Base-by-base conservation (phyloP, 2,113 vertebrate genomes). In the Ciconia stormi region DNA sequence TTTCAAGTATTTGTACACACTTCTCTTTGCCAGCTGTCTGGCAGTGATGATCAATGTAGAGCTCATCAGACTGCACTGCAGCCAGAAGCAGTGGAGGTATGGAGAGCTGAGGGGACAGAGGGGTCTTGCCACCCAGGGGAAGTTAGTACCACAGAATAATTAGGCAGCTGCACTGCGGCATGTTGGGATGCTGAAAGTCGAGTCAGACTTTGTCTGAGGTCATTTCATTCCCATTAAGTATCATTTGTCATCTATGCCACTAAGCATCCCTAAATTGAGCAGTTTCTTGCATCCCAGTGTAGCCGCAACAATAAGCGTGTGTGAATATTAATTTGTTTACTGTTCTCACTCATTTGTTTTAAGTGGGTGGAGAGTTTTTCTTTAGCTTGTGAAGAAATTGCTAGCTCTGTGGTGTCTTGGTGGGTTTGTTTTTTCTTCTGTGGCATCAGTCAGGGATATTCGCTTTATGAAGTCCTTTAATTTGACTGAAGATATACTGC, bases 381-480 rank as follows among this genome's bases (percentile, higher is more conserved):
- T 82, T 81, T 29, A 59, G 40, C 38, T 82, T 3, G 0, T 82
- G 66, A 85, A 85, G 66, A 76, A 96, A 79, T 74, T 72, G 49
- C 46, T 61, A 42, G 56, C 29, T 87, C 67, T 90, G 80, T 47
- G 62, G 76, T 50, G 80, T 92, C 32, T 89, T 65, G 17, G 21
- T 26, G 52, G 47, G 19, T 61, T 95, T 82, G 14, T 20, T 71
- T 94, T 80, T 95, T 63, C 20, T 91, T 47, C 56, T 82, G 53
- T 87, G 84, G 78, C 53, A 46, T 91, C 81, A 91, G 40, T 91
- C 87, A 79, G 89, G 78, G 91, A 89, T 95, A 90, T 70, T 89
- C 81, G 27, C 46, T 95, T 95, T 82, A 82, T 94, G 93, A 95
- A 95, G 87, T 96, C 82, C 81, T 95, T 94, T 93, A 95, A 83